Evolutionary conservation across 1,140 invertebrate species (phyloP), one percentile per base, ranked within the genome.

Genomic region (Tachypleus tridentatus): DNA sequence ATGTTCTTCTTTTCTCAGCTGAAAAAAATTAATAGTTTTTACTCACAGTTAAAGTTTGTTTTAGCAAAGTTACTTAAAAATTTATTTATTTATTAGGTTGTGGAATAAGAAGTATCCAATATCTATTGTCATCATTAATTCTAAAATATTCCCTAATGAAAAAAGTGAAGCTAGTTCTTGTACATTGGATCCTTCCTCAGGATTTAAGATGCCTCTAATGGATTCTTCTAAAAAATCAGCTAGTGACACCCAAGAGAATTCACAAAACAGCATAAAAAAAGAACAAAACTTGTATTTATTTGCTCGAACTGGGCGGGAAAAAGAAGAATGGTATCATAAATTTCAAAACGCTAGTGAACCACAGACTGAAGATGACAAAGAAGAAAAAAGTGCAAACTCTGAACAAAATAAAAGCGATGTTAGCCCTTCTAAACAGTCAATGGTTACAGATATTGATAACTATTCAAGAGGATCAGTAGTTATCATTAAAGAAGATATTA

Each of bases 81-180:
- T 29, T n/a, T 1, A 29, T 29, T 61, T 53, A 50, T 63, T 53
- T 58, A 56, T 11, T 58, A 72, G 76, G 58, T 80, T 88, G 65
- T 95, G 90, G 90, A 93, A 88, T 75, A 92, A 93, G 77, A 93
- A 93, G 74, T 94, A 93, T 78, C 91, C 90, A 1, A 89, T 94
- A 70, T 88, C 87, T 74, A 80, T 93, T 57, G 80, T 70, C 61
- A 74, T 11, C 68, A 50, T 10, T 73, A 74, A 65, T 73, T 71
- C 29, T 74, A 73, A 53, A 77, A 75, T 61, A 76, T 72, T 69
- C 57, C 70, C 57, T 52, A 5, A 11, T 53, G 5, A 63, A 62
- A 50, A 58, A 57, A 58, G 48, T 49, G 10, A 63, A 68, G 29
- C 29, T 63, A 11, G 56, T 64, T n/a, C 49, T 61, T 11, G 9